phyloP scores from a whole-genome alignment of 2,797 vertebrate species.

The Takifugu rubripes region DNA sequence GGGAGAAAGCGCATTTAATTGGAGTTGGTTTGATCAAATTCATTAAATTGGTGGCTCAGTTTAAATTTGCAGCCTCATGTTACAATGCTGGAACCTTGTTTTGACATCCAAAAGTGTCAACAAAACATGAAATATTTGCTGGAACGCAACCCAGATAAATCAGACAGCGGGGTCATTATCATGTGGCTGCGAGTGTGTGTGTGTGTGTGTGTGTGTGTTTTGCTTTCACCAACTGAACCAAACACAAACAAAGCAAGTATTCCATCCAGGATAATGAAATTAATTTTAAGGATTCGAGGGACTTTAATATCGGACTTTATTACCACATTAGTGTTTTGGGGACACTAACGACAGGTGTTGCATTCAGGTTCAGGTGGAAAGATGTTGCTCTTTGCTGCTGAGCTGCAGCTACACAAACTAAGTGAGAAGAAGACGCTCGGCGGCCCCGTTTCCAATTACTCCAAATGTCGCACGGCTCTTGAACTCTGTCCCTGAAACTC shows the following conservation, averaged over 20 bases:
- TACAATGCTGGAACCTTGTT: neutral
- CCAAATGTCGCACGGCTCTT: slow-evolving; percentile 54
- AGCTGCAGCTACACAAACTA: slow-evolving; percentile 21
- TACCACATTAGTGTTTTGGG: too few relatives aligned
- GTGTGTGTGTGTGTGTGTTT: slow-evolving; percentile 1
- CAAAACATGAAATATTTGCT: neutral
- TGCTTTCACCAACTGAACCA: neutral
- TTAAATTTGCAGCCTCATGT: too few relatives aligned
- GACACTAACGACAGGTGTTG: neutral
- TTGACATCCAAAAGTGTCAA: neutral
- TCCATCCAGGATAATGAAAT: too few relatives aligned
- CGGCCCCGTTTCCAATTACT: slow-evolving; percentile 55
- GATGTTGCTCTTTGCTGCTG: slow-evolving; percentile 13
- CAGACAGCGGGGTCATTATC: neutral
- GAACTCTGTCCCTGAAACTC: slow-evolving; percentile 50
- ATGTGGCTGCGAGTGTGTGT: neutral
- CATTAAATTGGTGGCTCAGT: too few relatives aligned
- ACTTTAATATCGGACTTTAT: too few relatives aligned
- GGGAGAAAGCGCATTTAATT: too few relatives aligned
- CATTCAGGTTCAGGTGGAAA: slow-evolving; percentile 15
- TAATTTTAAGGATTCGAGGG: too few relatives aligned
- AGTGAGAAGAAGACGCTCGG: slow-evolving; percentile 23
- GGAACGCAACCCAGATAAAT: neutral
- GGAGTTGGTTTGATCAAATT: too few relatives aligned
- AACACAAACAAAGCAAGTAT: neutral